phyloP scores from a whole-genome alignment of 2,113 vertebrate species.

The Bungarus multicinctus region DNA sequence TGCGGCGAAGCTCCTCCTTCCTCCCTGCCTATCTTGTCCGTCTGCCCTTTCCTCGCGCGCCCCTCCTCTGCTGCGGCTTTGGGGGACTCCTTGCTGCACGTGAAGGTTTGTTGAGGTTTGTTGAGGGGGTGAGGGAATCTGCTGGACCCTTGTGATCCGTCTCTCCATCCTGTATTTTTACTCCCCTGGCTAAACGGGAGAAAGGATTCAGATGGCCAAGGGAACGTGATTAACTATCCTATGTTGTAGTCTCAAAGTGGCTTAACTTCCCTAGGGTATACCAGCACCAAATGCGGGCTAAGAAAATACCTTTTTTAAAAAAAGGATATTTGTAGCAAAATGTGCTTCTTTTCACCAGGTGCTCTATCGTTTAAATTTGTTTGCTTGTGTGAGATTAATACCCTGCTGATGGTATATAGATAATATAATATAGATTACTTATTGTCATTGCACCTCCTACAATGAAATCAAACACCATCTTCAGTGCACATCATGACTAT shows the following conservation, averaged over 20 bases:
- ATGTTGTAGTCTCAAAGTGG: not conserved
- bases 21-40: not conserved
- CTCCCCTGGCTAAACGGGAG: not conserved
- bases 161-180: not conserved
- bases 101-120: not conserved
- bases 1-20: not conserved
- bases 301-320: not conserved
- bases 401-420: not conserved
- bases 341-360: not conserved
- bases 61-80: not conserved
- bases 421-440: too few species aligned
- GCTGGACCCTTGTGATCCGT: not conserved
- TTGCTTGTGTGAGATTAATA: not conserved
- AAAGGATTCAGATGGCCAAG: not conserved
- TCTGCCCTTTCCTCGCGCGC: not conserved
- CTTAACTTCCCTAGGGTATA: not conserved
- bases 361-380: not conserved
- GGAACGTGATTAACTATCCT: not conserved
- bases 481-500: too few species aligned
- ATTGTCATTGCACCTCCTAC: too few species aligned
- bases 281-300: not conserved
- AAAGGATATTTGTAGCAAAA: not conserved
- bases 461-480: too few species aligned
- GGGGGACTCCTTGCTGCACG: not conserved
- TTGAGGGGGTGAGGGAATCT: fast-evolving